Conservation (phyloP, 1,140 invertebrate species). For the Sycophila sp. region DNA sequence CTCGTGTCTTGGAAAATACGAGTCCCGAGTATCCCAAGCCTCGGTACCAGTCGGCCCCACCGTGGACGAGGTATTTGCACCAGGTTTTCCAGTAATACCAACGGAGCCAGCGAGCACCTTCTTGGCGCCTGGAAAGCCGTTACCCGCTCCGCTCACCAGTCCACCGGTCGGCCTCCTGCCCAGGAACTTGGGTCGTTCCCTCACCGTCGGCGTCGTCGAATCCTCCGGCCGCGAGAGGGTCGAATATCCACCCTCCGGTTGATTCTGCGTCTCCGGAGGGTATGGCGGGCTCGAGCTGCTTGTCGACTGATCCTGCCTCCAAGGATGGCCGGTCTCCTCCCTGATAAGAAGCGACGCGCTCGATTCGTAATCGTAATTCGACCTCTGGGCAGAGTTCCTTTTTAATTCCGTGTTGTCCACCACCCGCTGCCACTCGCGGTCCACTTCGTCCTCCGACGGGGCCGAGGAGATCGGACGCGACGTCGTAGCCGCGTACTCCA, state of each 20-base stretch:
- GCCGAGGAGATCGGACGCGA: not conserved
- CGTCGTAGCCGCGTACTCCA: not conserved
- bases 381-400: not conserved
- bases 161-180: constrained; percentile 42
- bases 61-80: not conserved
- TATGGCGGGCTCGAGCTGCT: not conserved
- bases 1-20: not conserved
- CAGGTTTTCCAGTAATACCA: not conserved
- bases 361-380: not conserved
- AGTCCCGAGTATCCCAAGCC: too few relatives aligned
- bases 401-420: constrained; percentile 37
- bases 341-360: not conserved
- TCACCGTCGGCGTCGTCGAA: not conserved
- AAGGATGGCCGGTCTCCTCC: not conserved
- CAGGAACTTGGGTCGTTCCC: not conserved
- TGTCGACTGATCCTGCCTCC: not conserved
- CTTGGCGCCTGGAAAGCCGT: constrained; percentile 46
- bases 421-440: constrained; percentile 44
- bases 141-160: constrained; percentile 43
- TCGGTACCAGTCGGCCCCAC: not conserved
- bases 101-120: constrained; percentile 24
- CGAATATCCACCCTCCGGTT: not conserved
- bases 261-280: not conserved
- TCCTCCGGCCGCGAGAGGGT: not conserved
- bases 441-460: constrained; percentile 43